phyloP scores from a whole-genome alignment of 2,888 invertebrate genomes.

The Crossocerus cetratus region DNA sequence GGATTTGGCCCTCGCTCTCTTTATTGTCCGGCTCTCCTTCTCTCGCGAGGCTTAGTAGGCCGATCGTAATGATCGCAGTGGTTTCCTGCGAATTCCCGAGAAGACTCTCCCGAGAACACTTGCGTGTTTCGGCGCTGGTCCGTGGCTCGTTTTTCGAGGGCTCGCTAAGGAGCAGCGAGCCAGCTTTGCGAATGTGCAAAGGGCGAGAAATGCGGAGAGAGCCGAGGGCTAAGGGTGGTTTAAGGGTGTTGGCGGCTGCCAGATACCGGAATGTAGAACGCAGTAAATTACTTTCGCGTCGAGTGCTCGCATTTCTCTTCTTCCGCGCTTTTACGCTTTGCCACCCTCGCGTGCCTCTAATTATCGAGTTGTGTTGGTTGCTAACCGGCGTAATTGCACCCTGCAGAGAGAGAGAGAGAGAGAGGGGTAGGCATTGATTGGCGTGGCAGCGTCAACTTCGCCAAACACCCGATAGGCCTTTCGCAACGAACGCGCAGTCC shows the following conservation, averaged over 20 bases:
- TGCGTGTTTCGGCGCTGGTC: background rate
- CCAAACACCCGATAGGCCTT: background rate
- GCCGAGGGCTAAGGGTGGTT: conserved; percentile 17
- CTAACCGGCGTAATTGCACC: conserved; percentile 18
- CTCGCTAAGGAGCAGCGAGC: background rate
- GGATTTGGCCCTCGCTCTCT: background rate
- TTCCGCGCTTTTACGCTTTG: conserved; percentile 37
- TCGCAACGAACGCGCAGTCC: no score
- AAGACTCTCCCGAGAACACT: background rate
- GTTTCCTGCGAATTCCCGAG: background rate
- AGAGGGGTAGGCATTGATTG: no score
- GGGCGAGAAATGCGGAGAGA: conserved; percentile 2
- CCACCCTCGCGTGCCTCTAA: conserved; percentile 38
- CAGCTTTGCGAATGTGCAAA: background rate
- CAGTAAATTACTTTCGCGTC: conserved; percentile 45
- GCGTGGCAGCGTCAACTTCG: no score
- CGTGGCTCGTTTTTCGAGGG: background rate
- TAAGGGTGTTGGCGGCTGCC: conserved; percentile 20
- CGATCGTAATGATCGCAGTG: background rate
- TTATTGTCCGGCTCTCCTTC: background rate
- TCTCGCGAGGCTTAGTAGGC: background rate
- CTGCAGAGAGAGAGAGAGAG: background rate
- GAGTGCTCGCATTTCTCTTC: conserved; percentile 49
- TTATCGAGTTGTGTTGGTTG: conserved; percentile 29
- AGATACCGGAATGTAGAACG: conserved; percentile 41